These are phyloP conservation scores for Chrysaora quinquecirrha DNA, from an alignment of 30 jellyfish, hydroid and myxozoan genomes.

Conservation along the genomic window DNA sequence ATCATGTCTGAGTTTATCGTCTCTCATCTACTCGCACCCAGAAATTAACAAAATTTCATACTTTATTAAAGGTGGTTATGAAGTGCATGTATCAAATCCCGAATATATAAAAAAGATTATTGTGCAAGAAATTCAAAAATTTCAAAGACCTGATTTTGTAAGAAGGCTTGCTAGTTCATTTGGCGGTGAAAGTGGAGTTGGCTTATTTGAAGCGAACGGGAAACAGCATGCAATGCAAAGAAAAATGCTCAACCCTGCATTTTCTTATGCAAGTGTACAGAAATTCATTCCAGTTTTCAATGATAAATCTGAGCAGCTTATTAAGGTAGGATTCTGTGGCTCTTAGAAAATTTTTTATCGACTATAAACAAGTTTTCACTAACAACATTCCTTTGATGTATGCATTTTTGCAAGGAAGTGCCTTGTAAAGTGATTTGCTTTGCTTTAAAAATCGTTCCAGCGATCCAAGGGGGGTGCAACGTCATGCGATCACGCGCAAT, in stretches of 20 bases:
- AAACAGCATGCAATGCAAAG: constrained; percentile 50
- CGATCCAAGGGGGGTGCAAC: too few species aligned
- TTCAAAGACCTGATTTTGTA: constrained; percentile 8
- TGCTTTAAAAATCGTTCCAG: not conserved
- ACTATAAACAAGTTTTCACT: not conserved
- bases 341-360: too few species aligned
- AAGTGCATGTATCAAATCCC: constrained; percentile 21
- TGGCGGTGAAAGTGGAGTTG: not conserved
- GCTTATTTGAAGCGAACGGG: constrained; percentile 8
- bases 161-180: not conserved
- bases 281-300: constrained; percentile 38
- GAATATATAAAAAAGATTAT: constrained; percentile 18
- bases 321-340: too few species aligned
- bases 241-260: constrained; percentile 34
- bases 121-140: constrained; percentile 3
- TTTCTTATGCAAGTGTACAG: constrained; percentile 42
- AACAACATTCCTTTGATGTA: not conserved
- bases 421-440: too few species aligned
- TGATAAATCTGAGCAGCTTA: constrained; percentile 3
- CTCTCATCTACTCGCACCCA: too few species aligned
- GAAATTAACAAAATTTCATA: not conserved
- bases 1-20: too few species aligned
- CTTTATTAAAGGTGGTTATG: constrained; percentile 29
- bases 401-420: not conserved
- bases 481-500: too few species aligned